phyloP scores from a whole-genome alignment of 2,113 vertebrate species.

The Dendropsophus ebraccatus region DNA sequence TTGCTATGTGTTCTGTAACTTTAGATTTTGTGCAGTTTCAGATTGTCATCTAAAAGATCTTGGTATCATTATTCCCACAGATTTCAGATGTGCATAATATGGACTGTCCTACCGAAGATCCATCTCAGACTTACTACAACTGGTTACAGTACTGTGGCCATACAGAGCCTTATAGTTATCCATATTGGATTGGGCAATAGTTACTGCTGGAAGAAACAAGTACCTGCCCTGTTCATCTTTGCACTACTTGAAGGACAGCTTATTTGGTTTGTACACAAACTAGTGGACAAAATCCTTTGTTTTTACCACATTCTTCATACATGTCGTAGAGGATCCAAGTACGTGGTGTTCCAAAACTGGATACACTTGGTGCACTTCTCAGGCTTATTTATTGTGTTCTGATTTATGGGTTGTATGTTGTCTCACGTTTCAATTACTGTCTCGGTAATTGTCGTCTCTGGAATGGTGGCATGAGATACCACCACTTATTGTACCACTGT shows the following conservation, averaged over 20 bases:
- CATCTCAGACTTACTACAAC: constrained; percentile 62
- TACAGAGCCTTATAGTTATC: constrained; percentile 62
- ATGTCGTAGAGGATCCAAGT: background rate
- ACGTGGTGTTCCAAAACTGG: background rate
- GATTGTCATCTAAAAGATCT: background rate
- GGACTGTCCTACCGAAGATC: background rate
- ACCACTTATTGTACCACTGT: background rate
- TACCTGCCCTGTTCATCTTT: background rate
- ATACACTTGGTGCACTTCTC: background rate
- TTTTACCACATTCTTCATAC: background rate
- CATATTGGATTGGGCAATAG: constrained; percentile 62
- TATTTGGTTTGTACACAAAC: background rate
- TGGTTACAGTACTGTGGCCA: constrained; percentile 72
- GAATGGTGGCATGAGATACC: constrained; percentile 1
- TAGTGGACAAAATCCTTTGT: background rate
- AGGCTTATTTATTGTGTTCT: background rate
- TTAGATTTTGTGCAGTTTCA: background rate
- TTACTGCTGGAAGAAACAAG: background rate
- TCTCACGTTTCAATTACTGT: background rate
- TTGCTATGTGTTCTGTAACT: no score
- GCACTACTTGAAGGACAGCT: background rate
- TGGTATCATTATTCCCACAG: background rate
- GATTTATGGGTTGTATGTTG: background rate
- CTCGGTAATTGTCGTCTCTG: background rate
- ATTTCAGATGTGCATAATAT: background rate